These are phyloP conservation scores for Cataglyphis cursor DNA, from an alignment of 2,888 invertebrate species.

Conservation along the genomic window DNA sequence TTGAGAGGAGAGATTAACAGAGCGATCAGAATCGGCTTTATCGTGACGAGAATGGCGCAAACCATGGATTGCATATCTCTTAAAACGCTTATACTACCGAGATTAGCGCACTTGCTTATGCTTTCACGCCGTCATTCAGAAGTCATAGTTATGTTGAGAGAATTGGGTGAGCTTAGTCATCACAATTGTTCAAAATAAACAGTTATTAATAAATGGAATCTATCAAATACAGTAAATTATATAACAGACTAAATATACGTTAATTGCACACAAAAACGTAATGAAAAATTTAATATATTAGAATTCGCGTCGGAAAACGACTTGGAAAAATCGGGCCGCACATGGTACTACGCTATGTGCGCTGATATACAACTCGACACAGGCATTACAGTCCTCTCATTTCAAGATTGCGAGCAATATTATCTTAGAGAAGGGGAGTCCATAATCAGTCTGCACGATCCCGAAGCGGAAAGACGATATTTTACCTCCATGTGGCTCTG, in stretches of 20 bases:
- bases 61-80: constrained; percentile 82
- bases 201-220: neutral
- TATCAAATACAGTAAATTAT: neutral
- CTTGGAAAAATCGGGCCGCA: constrained; percentile 87
- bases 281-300: constrained; percentile 47
- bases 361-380: constrained; percentile 89
- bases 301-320: constrained; percentile 79
- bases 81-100: constrained; percentile 84
- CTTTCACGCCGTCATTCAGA: constrained; percentile 84
- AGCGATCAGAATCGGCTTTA: constrained; percentile 85
- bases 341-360: constrained; percentile 89
- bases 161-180: constrained; percentile 80
- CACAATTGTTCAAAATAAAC: neutral
- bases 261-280: neutral
- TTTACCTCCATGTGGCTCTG: constrained; percentile 89
- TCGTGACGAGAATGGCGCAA: constrained; percentile 83
- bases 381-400: constrained; percentile 88
- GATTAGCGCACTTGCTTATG: constrained; percentile 84
- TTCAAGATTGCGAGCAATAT: constrained; percentile 88
- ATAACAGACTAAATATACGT: neutral
- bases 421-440: constrained; percentile 88
- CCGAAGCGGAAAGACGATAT: constrained; percentile 88
- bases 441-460: constrained; percentile 86
- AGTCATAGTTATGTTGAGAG: constrained; percentile 85
- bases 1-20: constrained; percentile 83